Base-by-base conservation (phyloP, 2,113 vertebrate genomes). In the Oreochromis niloticus region DNA sequence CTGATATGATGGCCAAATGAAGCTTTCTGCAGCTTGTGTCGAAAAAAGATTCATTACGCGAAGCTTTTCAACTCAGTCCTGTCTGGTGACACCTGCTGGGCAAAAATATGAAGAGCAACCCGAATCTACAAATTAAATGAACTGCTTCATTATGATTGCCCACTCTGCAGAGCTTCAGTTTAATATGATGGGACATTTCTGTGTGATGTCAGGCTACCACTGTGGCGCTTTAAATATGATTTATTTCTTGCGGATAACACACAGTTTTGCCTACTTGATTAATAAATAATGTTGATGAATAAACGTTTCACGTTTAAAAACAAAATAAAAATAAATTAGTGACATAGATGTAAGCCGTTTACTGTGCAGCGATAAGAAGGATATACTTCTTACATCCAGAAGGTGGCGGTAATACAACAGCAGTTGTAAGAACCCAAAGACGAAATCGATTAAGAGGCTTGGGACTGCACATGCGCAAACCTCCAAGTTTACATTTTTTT, bases 391-490 rank as follows among this genome's bases (percentile, higher is more conserved):
- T 61, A 61, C 27, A 61, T 61, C 57, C 57, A 32, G 27, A 17
- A 32, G 57, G 57, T 61, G 27, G 57, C 27, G 32, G 57, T 32
- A 6, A 61, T 32, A n/a, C 19, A 52, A 52, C 19, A 52, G 50
- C 19, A 52, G 50, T 52, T 52, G 50, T n/a, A 52, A 52, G 8
- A 52, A 52, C 8, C 50, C 19, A 52, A n/a, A 52, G 50, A 52
- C 9, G 50, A 0, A 52, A 52, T 52, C 0, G 4, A 39, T 39
- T 39, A 5, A n/a, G 19, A 52, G 8, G 50, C 50, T 52, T 52
- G 9, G 34, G 19, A 52, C 50, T 1, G 50, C 50, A 52, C 50
- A 19, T 0, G 17, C 19, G 17, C 17, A 54, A 54, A 22, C 9
- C 52, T 22, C 10, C 52, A 55, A 55, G 52, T 54, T 54, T 54